phyloP scores from a whole-genome alignment of 2,888 invertebrate species.

The Conchocele bisecta region DNA sequence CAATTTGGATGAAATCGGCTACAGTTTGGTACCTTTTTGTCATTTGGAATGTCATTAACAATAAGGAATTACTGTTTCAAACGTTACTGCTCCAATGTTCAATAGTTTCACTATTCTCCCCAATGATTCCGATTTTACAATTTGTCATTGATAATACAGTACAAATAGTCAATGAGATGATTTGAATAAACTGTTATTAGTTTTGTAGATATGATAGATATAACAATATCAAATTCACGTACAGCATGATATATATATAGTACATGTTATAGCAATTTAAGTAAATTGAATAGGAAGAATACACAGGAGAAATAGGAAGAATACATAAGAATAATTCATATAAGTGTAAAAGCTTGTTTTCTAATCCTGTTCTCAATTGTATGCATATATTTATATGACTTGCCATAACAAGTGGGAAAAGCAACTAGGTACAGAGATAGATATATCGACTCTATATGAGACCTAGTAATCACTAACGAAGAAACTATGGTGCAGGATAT shows the following conservation, averaged over 20 bases:
- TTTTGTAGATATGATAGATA: background rate
- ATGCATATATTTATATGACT: too few relatives aligned
- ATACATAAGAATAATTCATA: background rate
- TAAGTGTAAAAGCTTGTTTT: conserved; percentile 2
- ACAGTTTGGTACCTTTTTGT: too few relatives aligned
- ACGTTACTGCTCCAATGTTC: too few relatives aligned
- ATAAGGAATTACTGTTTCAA: too few relatives aligned
- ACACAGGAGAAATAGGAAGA: background rate
- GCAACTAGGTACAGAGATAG: background rate
- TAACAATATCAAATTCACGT: background rate
- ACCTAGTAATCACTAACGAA: conserved; percentile 18
- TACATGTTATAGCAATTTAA: conserved; percentile 11
- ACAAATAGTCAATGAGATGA: background rate
- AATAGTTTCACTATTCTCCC: too few relatives aligned
- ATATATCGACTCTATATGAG: background rate
- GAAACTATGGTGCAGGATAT: conserved; percentile 5
- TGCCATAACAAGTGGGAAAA: conserved; percentile 4
- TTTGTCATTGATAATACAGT: too few relatives aligned
- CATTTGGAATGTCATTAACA: too few relatives aligned
- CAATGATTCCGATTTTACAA: too few relatives aligned
- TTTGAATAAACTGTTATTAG: background rate
- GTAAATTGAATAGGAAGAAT: background rate
- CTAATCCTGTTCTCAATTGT: too few relatives aligned
- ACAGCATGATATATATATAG: background rate
- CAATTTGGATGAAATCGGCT: too few relatives aligned